phyloP scores from a whole-genome alignment of 2,888 invertebrate genomes.

The Apodemia zela region DNA sequence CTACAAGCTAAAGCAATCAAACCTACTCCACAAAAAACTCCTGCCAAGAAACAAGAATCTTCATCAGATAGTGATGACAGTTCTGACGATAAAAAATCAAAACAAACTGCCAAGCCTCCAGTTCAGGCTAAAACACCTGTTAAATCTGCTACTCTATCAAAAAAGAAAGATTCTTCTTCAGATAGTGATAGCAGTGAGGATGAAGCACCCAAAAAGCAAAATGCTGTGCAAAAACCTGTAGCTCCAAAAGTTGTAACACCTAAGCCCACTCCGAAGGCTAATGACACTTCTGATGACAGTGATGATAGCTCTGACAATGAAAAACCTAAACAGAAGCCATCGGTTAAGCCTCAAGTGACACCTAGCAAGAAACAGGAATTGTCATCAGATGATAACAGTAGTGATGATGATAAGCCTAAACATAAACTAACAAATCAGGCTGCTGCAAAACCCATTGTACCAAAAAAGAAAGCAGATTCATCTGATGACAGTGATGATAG shows the following conservation, averaged over 20 bases:
- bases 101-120: constrained; percentile 27
- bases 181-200: constrained; percentile 36
- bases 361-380: constrained; percentile 35
- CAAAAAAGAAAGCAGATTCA: constrained; percentile 35
- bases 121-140: constrained; percentile 31
- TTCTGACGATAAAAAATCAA: constrained; percentile 57
- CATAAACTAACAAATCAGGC: constrained; percentile 33
- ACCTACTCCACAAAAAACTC: constrained; percentile 7
- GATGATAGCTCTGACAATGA: constrained; percentile 3
- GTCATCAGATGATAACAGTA: constrained; percentile 51
- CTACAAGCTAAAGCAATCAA: constrained; percentile 30
- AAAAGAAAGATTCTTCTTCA: constrained; percentile 31
- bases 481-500: constrained; percentile 53
- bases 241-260: neutral
- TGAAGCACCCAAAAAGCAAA: constrained; percentile 25
- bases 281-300: neutral
- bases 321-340: constrained; percentile 1
- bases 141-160: constrained; percentile 25
- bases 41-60: constrained; percentile 45
- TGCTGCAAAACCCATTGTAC: constrained; percentile 31
- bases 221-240: neutral
- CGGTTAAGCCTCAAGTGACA: constrained; percentile 23
- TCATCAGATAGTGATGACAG: constrained; percentile 58
- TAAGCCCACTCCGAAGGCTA: neutral
- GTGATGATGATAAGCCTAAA: constrained; percentile 49